Conservation (phyloP, 2,888 invertebrate species). For the Mythimna vitellina region DNA sequence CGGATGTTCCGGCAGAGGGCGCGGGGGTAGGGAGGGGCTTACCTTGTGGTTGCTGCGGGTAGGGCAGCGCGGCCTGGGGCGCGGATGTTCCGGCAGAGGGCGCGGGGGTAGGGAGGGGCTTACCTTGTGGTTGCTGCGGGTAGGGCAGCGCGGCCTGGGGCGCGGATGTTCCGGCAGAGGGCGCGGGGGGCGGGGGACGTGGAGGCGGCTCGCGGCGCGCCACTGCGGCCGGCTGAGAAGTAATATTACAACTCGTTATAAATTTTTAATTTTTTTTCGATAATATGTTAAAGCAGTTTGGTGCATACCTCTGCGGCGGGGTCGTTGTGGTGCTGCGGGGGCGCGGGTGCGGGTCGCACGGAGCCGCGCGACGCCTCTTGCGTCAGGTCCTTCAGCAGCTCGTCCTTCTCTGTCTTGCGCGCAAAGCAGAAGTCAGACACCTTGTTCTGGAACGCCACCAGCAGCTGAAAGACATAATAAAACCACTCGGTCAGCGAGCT, state of each 20-base stretch:
- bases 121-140: slow-evolving; percentile 93
- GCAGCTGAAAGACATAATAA: slow-evolving; percentile 89
- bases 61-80: slow-evolving; percentile 90
- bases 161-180: slow-evolving; percentile 67
- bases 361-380: slow-evolving; percentile 93
- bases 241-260: neutral
- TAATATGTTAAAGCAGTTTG: neutral
- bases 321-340: slow-evolving; percentile 70
- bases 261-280: too few relatives aligned
- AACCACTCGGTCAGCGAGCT: neutral
- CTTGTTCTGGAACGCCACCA: slow-evolving; percentile 99
- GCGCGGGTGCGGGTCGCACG: slow-evolving; percentile 82
- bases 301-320: slow-evolving; percentile 61
- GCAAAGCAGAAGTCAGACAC: slow-evolving; percentile 99
- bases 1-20: slow-evolving; percentile 71
- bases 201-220: slow-evolving; percentile 73
- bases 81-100: slow-evolving; percentile 67
- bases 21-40: slow-evolving; percentile 78
- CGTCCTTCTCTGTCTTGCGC: slow-evolving; percentile 99
- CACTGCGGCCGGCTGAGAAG: slow-evolving; percentile 68
- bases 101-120: slow-evolving; percentile 47
- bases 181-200: slow-evolving; percentile 70
- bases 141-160: slow-evolving; percentile 91
- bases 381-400: slow-evolving; percentile 98
- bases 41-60: slow-evolving; percentile 93